These are phyloP conservation scores for Sycophila texana DNA, from an alignment of 2,888 invertebrate species.

Conservation along the genomic window DNA sequence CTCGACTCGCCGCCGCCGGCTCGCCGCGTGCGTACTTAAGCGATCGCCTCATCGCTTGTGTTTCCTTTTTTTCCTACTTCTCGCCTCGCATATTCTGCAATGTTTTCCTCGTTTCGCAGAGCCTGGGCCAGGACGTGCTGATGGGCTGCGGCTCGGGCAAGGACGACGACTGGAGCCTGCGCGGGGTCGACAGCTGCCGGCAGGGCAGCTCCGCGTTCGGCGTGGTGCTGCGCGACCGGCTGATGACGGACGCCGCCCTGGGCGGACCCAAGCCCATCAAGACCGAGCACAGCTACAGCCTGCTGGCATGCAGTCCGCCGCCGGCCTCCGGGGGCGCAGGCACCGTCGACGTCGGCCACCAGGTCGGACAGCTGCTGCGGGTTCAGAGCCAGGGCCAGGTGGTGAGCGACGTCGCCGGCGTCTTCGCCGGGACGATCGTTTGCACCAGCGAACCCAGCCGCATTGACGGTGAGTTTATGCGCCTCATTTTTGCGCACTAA, in stretches of 20 bases:
- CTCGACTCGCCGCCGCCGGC: not conserved
- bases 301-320: constrained; percentile 72
- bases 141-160: constrained; percentile 77
- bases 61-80: not conserved
- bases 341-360: not conserved
- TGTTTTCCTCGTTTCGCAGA: constrained; percentile 26
- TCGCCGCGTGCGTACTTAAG: not conserved
- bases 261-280: constrained; percentile 88
- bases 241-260: constrained; percentile 92
- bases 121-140: constrained; percentile 77
- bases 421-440: constrained; percentile 58
- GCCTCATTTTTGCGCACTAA: too few relatives aligned
- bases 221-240: constrained; percentile 90
- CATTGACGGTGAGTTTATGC: constrained; percentile 66
- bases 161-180: constrained; percentile 75
- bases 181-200: constrained; percentile 13
- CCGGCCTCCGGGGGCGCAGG: constrained; percentile 62
- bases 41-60: not conserved
- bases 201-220: constrained; percentile 25
- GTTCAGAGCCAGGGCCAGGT: constrained; percentile 6
- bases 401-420: constrained; percentile 52
- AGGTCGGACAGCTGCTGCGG: not conserved
- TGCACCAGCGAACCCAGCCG: constrained; percentile 61
- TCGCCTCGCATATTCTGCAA: not conserved
- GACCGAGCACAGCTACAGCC: constrained; percentile 94